Evolutionary conservation across 2,888 invertebrate species (phyloP).

Genomic region (Lepetodrilus schrolli): DNA sequence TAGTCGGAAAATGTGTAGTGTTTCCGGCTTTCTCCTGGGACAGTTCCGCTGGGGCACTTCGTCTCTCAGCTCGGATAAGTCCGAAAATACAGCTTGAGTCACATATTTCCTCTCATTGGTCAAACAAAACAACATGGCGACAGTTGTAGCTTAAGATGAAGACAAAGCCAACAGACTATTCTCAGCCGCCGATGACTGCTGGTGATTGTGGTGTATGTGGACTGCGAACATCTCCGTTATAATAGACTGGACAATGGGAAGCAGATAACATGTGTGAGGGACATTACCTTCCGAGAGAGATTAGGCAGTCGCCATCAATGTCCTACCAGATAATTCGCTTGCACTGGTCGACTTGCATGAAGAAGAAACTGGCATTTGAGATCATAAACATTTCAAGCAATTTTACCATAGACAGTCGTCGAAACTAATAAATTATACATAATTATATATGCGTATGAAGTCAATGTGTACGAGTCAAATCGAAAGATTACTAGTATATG

Average conservation of each 20-base stretch:
- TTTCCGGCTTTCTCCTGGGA: background rate
- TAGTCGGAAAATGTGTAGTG: background rate
- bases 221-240: background rate
- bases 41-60: background rate
- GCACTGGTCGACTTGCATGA: background rate
- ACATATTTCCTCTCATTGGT: slow-evolving; percentile 17
- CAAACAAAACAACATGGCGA: slow-evolving; percentile 25
- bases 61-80: slow-evolving; percentile 3
- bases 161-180: slow-evolving; percentile 20
- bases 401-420: too few species aligned
- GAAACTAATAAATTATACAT: too few species aligned
- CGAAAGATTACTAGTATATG: too few species aligned
- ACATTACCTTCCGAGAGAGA: slow-evolving; percentile 17
- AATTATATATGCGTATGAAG: too few species aligned
- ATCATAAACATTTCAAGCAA: too few species aligned
- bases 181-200: background rate
- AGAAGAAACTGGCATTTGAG: too few species aligned
- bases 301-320: background rate
- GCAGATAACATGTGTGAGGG: background rate
- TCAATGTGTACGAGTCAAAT: too few species aligned
- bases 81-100: background rate
- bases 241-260: background rate
- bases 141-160: background rate
- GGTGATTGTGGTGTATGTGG: background rate
- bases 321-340: background rate